Percentiles rank a stretch among this genome's conserved stretches.
Evolutionary conservation across 2,888 invertebrate species (phyloP).

Genomic region (Netelia melanura): DNA sequence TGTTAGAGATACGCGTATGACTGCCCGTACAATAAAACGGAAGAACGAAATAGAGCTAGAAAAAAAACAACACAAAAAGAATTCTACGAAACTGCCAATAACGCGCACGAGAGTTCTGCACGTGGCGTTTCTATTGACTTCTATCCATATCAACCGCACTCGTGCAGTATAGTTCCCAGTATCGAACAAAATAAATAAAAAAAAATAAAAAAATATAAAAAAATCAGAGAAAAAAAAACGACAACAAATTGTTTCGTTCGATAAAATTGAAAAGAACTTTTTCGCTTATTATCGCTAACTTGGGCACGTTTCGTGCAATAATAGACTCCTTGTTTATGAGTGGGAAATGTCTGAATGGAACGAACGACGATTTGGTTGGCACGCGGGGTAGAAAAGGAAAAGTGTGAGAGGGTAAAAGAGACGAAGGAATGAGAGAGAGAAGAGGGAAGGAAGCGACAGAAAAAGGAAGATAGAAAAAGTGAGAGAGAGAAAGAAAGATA

Average conservation of each 20-base stretch:
- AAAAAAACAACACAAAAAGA: conserved; percentile 18
- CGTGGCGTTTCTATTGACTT: conserved; percentile 37
- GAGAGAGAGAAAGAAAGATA: too few species aligned
- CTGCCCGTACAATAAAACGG: conserved; percentile 15
- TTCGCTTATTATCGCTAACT: conserved; percentile 10
- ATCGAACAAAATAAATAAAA: not conserved
- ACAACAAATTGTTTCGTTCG: conserved; percentile 26
- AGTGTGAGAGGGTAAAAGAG: conserved; percentile 62
- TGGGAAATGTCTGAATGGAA: conserved; percentile 32
- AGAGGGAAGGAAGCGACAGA: too few species aligned
- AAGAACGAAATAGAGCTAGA: conserved; percentile 5
- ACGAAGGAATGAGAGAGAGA: conserved; percentile 65
- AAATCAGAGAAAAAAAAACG: not conserved
- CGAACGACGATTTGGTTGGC: conserved; percentile 75
- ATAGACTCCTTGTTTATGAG: not conserved
- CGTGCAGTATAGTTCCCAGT: not conserved
- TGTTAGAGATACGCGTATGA: conserved; percentile 1
- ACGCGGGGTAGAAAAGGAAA: conserved; percentile 68
- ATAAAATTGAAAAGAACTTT: conserved; percentile 46
- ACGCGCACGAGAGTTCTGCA: conserved; percentile 6
- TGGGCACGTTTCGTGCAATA: not conserved
- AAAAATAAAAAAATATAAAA: conserved; percentile 13
- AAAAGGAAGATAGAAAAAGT: too few species aligned
- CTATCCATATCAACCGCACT: conserved; percentile 6
- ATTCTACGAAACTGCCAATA: conserved; percentile 50